These are phyloP conservation scores for Triplophysa yarkandensis DNA, from an alignment of 2,797 vertebrate genomes.

Conservation along the genomic window DNA sequence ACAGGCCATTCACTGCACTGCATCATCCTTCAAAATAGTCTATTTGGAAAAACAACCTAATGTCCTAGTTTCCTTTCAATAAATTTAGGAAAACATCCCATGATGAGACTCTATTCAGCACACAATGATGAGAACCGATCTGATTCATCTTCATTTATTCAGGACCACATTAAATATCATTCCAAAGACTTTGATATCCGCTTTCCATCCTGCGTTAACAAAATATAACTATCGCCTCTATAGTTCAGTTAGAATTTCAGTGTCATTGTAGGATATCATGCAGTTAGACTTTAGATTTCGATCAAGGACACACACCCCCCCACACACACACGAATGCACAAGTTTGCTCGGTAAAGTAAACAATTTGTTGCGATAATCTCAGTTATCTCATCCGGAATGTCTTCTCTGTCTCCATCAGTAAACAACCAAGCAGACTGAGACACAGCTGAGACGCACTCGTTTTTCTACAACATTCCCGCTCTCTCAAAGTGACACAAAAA, in stretches of 20 bases:
- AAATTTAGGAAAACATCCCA: background rate
- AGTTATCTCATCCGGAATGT: slow-evolving; percentile 48
- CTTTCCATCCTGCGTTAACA: slow-evolving; percentile 27
- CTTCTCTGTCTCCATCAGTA: background rate
- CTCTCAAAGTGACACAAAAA: background rate
- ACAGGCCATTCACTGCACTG: no score
- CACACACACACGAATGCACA: background rate
- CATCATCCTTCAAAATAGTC: no score
- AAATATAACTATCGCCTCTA: slow-evolving; percentile 34
- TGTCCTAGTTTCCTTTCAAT: background rate
- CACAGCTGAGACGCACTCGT: background rate
- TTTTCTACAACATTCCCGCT: background rate
- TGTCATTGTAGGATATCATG: slow-evolving; percentile 35
- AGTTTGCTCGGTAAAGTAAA: slow-evolving; percentile 26
- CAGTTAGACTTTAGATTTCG: slow-evolving; percentile 9
- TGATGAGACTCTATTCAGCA: background rate
- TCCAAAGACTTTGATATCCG: slow-evolving; percentile 15
- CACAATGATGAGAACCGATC: background rate
- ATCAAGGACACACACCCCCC: background rate
- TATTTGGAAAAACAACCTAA: no score
- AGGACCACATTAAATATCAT: slow-evolving; percentile 1
- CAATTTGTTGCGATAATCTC: slow-evolving; percentile 31
- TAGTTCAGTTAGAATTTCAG: slow-evolving; percentile 20
- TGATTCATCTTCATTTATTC: slow-evolving; percentile 31
- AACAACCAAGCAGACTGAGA: background rate